Evolutionary conservation across 2,797 vertebrate species (phyloP).

Genomic region (Discoglossus pictus): DNA sequence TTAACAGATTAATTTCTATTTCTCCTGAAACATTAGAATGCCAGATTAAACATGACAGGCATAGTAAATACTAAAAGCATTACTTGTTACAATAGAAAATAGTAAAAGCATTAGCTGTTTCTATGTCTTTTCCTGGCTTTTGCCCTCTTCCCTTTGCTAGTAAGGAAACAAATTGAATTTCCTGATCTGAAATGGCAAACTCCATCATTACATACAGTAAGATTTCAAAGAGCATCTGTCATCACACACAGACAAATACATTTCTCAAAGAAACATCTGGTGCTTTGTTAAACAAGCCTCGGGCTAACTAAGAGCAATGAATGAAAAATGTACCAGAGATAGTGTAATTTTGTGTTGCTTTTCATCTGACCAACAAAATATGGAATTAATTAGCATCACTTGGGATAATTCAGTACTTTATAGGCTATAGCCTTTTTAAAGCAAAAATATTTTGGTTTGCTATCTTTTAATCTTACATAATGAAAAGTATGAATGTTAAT

Average conservation of each 20-base stretch:
- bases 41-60: constrained; percentile 54
- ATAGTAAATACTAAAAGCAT: constrained; percentile 49
- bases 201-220: constrained; percentile 70
- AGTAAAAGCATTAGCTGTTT: constrained; percentile 53
- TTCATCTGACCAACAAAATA: constrained; percentile 66
- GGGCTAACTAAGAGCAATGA: constrained; percentile 69
- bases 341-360: constrained; percentile 65
- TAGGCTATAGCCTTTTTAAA: constrained; percentile 2
- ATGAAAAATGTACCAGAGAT: constrained; percentile 73
- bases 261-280: constrained; percentile 76
- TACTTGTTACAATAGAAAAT: constrained; percentile 42
- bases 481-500: too few species aligned
- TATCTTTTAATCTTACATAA: neutral
- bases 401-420: neutral
- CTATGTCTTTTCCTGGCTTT: constrained; percentile 56
- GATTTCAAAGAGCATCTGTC: constrained; percentile 78
- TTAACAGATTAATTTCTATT: constrained; percentile 37
- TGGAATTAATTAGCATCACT: constrained; percentile 58
- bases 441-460: neutral
- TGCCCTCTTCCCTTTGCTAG: constrained; percentile 62
- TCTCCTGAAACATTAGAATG: constrained; percentile 45
- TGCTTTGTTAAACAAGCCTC: constrained; percentile 71
- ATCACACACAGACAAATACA: constrained; percentile 74
- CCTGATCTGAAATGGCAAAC: constrained; percentile 71
- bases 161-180: constrained; percentile 70